Percentiles rank a stretch among this genome's conserved stretches.
phyloP scores from a whole-genome alignment of 2,113 vertebrate species.

The Petaurus breviceps region DNA sequence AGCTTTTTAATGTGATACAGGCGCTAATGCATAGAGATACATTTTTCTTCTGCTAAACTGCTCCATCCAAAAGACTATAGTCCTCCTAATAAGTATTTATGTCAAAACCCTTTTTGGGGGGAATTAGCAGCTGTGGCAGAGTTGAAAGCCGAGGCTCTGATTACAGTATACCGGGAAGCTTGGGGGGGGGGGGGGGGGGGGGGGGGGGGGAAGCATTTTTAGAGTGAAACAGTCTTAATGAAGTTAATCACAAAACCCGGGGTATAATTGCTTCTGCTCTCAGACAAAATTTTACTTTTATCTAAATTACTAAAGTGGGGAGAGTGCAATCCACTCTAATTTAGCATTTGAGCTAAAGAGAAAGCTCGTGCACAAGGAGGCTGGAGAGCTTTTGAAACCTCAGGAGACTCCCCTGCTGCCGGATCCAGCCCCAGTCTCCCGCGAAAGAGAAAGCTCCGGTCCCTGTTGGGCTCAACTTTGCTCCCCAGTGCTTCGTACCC shows the following conservation, averaged over 20 bases:
- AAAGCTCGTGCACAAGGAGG: constrained; percentile 55
- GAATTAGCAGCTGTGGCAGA: constrained; percentile 51
- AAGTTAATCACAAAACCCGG: constrained; percentile 83
- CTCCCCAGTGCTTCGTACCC: background rate
- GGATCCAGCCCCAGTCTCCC: constrained; percentile 33
- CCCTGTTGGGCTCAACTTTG: background rate
- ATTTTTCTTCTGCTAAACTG: constrained; percentile 9
- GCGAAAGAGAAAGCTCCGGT: background rate
- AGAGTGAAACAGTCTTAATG: constrained; percentile 83
- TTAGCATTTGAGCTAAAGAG: constrained; percentile 74
- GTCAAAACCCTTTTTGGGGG: constrained; percentile 73
- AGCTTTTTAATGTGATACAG: constrained; percentile 79
- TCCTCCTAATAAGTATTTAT: constrained; percentile 76
- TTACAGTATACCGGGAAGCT: constrained; percentile 67
- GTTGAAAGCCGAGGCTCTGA: constrained; percentile 76
- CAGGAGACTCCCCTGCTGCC: constrained; percentile 46
- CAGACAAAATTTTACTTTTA: constrained; percentile 87
- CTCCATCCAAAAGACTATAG: constrained; percentile 68
- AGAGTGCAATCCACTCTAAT: constrained; percentile 78
- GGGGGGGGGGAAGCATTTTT: constrained; percentile 65
- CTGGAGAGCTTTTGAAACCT: constrained; percentile 74
- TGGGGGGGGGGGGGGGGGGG: constrained; percentile 57
- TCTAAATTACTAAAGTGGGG: constrained; percentile 84
- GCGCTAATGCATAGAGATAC: constrained; percentile 70
- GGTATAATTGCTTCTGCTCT: constrained; percentile 84